Conservation (phyloP, 2,113 vertebrate genomes). For the Pontoporia blainvillei region DNA sequence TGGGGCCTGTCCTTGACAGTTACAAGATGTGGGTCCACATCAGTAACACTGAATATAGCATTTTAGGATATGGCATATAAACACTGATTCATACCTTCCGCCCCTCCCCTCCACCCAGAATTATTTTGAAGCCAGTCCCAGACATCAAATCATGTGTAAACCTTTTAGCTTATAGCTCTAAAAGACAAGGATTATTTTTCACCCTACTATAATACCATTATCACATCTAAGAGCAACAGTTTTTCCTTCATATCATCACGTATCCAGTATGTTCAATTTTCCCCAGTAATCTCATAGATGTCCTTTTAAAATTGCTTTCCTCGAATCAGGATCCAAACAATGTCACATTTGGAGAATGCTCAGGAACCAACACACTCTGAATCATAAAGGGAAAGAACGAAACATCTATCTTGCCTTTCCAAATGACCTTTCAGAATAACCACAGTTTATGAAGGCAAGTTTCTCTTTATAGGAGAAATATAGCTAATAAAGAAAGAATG, state of each 20-base stretch:
- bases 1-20: not conserved
- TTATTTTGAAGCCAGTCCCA: not conserved
- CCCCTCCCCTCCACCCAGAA: not conserved
- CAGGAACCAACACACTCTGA: not conserved
- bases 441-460: not conserved
- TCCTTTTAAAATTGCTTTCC: not conserved
- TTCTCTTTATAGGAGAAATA: not conserved
- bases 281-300: not conserved
- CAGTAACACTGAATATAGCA: too few species aligned
- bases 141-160: not conserved
- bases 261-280: not conserved
- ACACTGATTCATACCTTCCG: not conserved
- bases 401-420: not conserved
- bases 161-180: not conserved
- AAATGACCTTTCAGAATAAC: not conserved
- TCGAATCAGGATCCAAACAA: not conserved
- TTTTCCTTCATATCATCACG: not conserved
- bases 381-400: not conserved
- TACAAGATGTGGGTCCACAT: rapidly evolving
- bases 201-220: not conserved
- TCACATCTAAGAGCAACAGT: not conserved
- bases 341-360: not conserved
- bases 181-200: not conserved
- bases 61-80: not conserved
- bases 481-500: not conserved